Base-by-base conservation (phyloP, 1,140 invertebrate species). In the Lasaia peninsularis region DNA sequence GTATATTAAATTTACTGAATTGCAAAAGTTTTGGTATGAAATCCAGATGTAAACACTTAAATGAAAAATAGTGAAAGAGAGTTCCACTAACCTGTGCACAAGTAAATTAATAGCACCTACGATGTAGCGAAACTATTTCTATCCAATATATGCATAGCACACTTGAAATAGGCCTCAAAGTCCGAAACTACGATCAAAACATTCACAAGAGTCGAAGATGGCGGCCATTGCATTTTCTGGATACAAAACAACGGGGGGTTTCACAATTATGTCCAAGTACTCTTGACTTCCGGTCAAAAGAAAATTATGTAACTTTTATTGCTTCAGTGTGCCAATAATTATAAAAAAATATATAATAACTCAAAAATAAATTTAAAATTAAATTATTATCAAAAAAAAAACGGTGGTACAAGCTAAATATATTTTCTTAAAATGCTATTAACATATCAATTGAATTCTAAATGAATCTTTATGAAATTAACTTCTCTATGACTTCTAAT, bases 201-300 rank as follows among this genome's bases (percentile, higher is more conserved):
- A 89, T 89, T 88, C 78, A 88, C 80, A 81, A 86, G 80, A 88
- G 71, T 88, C 79, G 82, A 89, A 89, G 86, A 89, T 89, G 88
- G 88, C 86, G 85, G 85, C 86, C 87, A 89, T 89, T 88, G 85
- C 85, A 87, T 88, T 87, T 88, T 88, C 80, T 76, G 78, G 81
- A 86, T 88, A 85, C 87, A 89, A 89, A 89, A 89, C 87, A 89
- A 85, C 86, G 85, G 87, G 71, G 74, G 87, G 85, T 81, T 79
- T 86, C 86, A 85, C 73, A 78, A 87, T 78, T 79, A 86, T 79
- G 78, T 86, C 75, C 61, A 75, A 79, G 73, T 79, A 80, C 70
- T 65, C 60, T 62, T 53, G 50, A 73, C 66, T 71, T 86, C 83
- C 83, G 83, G 83, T 86, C 75, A 80, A 69, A 18, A 40, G 40